Evolutionary conservation across 2,888 invertebrate species (phyloP), one percentile per base, ranked within the genome.

Genomic region (Augiades crinisus): DNA sequence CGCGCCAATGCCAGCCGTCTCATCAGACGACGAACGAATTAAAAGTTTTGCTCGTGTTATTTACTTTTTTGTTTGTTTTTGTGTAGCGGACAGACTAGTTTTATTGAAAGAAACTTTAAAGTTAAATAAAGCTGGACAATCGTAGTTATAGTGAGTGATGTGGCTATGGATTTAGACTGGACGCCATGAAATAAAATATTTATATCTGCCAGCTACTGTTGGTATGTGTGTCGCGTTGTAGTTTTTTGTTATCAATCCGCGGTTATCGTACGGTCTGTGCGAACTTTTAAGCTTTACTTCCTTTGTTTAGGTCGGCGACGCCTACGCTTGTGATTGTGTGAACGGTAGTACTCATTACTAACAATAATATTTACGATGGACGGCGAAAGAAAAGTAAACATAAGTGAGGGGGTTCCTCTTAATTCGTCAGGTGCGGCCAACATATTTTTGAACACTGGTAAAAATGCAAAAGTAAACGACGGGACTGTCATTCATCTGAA

Each of bases 401-500:
- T 82, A 56, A 71, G 79, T 59, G 88, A 88, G 65, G 87, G 83
- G 50, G 78, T 83, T 41, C 88, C 88, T 21, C 71, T 88, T 51
- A 86, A 86, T 62, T 69, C 83, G 27, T 44, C 82, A 73, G 83
- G 82, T 78, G 78, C 80, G 64, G 81, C 87, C 50, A 87, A 82
- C 58, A 86, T 88, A 65, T 86, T 82, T 76, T 71, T 88, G 70
- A 86, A 87, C 68, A 80, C 87, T 59, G 78, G 80, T 63, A 81
- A 78, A 72, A 76, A 65, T 68, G 70, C 72, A 46, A 87, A 84
- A 75, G 60, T 72, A 56, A 83, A 74, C 56, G 84, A 86, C 57
- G 88, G 88, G 63, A 82, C 87, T 60, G 77, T 82, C 59, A 87
- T 88, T 67, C 86, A 83, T 76, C 75, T 87, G 51, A 82, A 84